These are phyloP conservation scores for Sakesphorus luctuosus DNA, from an alignment of 2,113 vertebrate genomes.

Conservation along the genomic window DNA sequence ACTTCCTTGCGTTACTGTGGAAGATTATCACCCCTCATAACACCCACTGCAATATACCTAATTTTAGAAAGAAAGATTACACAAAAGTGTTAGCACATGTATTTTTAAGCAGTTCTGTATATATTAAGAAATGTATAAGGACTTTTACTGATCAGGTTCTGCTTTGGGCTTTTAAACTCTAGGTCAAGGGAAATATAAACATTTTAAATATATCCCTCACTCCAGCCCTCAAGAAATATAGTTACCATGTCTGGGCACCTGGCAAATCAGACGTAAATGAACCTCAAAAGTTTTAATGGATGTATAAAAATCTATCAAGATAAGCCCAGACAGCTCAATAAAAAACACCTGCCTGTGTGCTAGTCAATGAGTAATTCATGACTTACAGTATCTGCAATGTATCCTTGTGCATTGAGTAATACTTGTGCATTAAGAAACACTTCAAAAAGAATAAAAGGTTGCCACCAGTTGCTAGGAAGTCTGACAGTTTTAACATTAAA, in stretches of 20 bases:
- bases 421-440: conserved; percentile 41
- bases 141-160: conserved; percentile 16
- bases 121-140: neutral
- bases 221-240: neutral
- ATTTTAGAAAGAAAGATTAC: conserved; percentile 28
- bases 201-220: neutral
- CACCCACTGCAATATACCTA: neutral
- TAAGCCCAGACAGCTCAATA: conserved; percentile 19
- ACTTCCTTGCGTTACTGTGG: neutral
- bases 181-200: conserved; percentile 23
- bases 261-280: conserved; percentile 31
- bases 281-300: conserved; percentile 4
- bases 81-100: conserved; percentile 1
- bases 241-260: neutral
- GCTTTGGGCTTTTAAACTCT: conserved; percentile 6
- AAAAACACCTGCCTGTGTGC: conserved; percentile 21
- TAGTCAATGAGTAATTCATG: conserved; percentile 3
- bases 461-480: conserved; percentile 17
- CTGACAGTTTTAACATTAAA: conserved; percentile 29
- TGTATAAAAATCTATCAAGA: conserved; percentile 28
- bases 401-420: conserved; percentile 38
- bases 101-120: conserved; percentile 4
- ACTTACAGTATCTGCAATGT: neutral
- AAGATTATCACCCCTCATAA: neutral
- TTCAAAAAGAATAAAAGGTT: conserved; percentile 34